Percentiles rank a stretch among this genome's conserved stretches.
These are phyloP conservation scores for Thymelicus lineola DNA, from an alignment of 2,888 invertebrate species.

Conservation along the genomic window DNA sequence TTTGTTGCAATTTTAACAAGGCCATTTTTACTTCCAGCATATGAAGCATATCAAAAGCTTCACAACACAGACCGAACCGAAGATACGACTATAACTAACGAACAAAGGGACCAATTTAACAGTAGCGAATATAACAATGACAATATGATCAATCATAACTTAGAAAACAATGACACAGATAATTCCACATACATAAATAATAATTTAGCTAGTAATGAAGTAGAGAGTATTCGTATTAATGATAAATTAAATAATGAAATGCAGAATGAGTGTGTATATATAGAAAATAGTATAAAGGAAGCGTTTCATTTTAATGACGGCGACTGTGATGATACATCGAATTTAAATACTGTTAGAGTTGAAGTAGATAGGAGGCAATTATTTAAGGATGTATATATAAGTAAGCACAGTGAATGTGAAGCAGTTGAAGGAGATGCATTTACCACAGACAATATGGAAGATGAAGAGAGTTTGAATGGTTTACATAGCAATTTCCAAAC, in stretches of 20 bases:
- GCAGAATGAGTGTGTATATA: conserved; percentile 32
- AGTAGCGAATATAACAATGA: conserved; percentile 49
- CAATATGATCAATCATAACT: conserved; percentile 47
- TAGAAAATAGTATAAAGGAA: conserved; percentile 31
- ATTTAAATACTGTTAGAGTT: conserved; percentile 26
- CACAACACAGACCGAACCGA: conserved; percentile 39
- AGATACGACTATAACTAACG: conserved; percentile 34
- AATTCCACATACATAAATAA: conserved; percentile 29
- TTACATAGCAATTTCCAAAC: neutral
- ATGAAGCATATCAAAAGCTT: conserved; percentile 63
- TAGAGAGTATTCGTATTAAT: conserved; percentile 1
- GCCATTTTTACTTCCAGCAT: conserved; percentile 51
- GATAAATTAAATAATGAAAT: conserved; percentile 14
- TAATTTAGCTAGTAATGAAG: conserved; percentile 40
- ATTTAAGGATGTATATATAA: conserved; percentile 19
- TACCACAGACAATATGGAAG: conserved; percentile 19
- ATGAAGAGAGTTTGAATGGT: conserved; percentile 9
- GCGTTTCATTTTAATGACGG: conserved; percentile 24
- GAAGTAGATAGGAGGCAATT: conserved; percentile 14
- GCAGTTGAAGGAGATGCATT: conserved; percentile 30
- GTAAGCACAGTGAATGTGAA: neutral
- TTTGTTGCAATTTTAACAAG: too few species aligned
- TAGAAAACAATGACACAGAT: conserved; percentile 30
- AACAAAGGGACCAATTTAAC: conserved; percentile 40
- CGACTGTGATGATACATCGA: conserved; percentile 28